phyloP scores from a whole-genome alignment of 2,113 vertebrate genomes.

The Pyxicephalus adspersus region DNA sequence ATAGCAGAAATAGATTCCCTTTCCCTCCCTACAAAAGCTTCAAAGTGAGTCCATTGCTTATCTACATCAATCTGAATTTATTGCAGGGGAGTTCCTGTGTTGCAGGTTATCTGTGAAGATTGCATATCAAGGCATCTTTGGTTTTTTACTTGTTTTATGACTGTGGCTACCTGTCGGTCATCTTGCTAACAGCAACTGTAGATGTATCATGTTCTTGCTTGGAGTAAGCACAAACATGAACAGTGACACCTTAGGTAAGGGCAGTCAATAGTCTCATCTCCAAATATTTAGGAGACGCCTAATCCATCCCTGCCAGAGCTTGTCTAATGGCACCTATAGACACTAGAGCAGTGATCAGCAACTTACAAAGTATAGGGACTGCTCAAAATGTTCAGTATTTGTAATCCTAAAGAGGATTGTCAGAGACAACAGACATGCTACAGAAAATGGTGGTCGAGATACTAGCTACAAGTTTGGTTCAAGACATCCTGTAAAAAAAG shows the following conservation, averaged over 20 bases:
- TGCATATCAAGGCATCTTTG: neutral
- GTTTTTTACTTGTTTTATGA: neutral
- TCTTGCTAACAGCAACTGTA: neutral
- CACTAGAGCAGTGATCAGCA: too few species aligned
- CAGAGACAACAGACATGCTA: too few species aligned
- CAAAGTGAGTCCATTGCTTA: constrained; percentile 12
- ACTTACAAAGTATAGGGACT: too few species aligned
- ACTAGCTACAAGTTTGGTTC: too few species aligned
- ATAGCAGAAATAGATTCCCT: constrained; percentile 31
- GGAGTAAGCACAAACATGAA: neutral
- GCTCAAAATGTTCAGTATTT: too few species aligned
- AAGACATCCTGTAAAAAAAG: too few species aligned
- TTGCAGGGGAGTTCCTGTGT: neutral
- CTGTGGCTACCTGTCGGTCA: neutral
- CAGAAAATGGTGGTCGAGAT: too few species aligned
- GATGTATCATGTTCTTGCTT: neutral
- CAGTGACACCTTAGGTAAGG: neutral
- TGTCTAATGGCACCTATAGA: too few species aligned
- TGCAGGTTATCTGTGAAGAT: neutral
- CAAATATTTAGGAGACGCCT: too few species aligned
- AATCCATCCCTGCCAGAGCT: too few species aligned
- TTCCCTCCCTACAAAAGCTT: constrained; percentile 13
- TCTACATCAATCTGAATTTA: constrained; percentile 40
- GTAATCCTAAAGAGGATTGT: too few species aligned
- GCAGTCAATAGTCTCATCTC: too few species aligned